Conservation (phyloP, 2,797 vertebrate species). For the Atherinosoma microstoma region DNA sequence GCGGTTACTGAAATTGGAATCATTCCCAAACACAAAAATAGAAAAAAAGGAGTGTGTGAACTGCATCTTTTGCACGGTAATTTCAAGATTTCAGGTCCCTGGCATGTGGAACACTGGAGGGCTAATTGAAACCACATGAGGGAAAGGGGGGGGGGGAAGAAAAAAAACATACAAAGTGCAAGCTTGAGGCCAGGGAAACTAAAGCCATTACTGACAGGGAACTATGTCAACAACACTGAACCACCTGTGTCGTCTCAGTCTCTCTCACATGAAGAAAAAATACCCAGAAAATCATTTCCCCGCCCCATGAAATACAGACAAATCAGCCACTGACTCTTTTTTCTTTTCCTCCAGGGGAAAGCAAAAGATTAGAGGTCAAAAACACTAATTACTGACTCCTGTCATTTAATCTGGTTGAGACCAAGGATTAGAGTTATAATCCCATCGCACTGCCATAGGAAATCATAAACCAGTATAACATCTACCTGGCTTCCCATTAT, state of each 20-base stretch:
- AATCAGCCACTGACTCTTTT: conserved; percentile 39
- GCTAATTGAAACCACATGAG: conserved; percentile 62
- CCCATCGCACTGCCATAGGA: conserved; percentile 42
- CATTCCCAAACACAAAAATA: not conserved
- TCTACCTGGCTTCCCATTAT: conserved; percentile 22
- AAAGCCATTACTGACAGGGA: conserved; percentile 18
- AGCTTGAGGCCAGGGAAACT: conserved; percentile 34
- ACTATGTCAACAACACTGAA: conserved; percentile 46
- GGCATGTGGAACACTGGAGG: conserved; percentile 6
- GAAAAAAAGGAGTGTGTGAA: not conserved
- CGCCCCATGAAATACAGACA: conserved; percentile 30
- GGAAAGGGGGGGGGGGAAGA: not conserved
- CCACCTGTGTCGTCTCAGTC: conserved; percentile 45
- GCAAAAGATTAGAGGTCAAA: conserved; percentile 61
- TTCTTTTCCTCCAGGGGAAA: conserved; percentile 13
- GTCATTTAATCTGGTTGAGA: conserved; percentile 61
- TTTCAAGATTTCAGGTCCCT: conserved; percentile 9
- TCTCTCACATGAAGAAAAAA: not conserved
- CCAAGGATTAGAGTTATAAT: conserved; percentile 65
- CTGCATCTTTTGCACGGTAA: conserved; percentile 5
- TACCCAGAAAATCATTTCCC: conserved; percentile 18
- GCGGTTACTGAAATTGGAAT: conserved; percentile 12
- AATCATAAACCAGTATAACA: conserved; percentile 35
- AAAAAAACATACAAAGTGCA: conserved; percentile 20
- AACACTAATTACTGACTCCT: conserved; percentile 62